These are phyloP conservation scores for Pangasius djambal DNA, from an alignment of 2,797 vertebrate species.

Conservation along the genomic window DNA sequence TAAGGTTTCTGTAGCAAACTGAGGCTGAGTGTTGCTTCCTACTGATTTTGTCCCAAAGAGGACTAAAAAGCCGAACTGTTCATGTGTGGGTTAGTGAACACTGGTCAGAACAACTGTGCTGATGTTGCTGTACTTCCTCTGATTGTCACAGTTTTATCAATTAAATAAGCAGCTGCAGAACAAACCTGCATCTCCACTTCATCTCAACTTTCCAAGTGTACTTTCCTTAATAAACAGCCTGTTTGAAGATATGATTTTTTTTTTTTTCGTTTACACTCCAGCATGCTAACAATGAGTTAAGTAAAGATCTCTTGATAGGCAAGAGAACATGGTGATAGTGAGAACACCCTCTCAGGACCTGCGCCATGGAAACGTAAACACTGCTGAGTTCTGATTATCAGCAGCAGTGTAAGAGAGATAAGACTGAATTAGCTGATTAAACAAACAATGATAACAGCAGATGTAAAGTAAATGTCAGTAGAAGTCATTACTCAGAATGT, in stretches of 20 bases:
- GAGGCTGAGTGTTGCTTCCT: background rate
- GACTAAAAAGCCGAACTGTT: background rate
- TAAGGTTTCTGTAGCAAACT: background rate
- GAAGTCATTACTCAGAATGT: background rate
- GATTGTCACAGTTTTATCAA: background rate
- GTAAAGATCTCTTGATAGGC: slow-evolving; percentile 11
- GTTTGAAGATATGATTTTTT: background rate
- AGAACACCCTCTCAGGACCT: slow-evolving; percentile 18
- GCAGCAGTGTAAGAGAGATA: slow-evolving; percentile 1
- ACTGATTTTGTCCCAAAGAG: background rate
- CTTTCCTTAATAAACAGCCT: background rate
- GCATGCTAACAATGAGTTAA: background rate
- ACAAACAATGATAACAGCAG: background rate
- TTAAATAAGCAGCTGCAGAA: background rate
- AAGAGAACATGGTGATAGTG: background rate
- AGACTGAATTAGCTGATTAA: slow-evolving; percentile 24
- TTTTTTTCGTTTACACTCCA: background rate
- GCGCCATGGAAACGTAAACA: slow-evolving; percentile 45
- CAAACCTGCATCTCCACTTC: background rate
- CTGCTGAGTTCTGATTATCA: slow-evolving; percentile 27
- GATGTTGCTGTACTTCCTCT: background rate
- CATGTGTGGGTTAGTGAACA: background rate
- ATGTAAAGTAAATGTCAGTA: slow-evolving; percentile 1
- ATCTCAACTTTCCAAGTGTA: background rate
- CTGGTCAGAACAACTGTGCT: background rate